Evolutionary conservation across 2,888 invertebrate genomes (phyloP).

Genomic region (Strigamia crassipes): DNA sequence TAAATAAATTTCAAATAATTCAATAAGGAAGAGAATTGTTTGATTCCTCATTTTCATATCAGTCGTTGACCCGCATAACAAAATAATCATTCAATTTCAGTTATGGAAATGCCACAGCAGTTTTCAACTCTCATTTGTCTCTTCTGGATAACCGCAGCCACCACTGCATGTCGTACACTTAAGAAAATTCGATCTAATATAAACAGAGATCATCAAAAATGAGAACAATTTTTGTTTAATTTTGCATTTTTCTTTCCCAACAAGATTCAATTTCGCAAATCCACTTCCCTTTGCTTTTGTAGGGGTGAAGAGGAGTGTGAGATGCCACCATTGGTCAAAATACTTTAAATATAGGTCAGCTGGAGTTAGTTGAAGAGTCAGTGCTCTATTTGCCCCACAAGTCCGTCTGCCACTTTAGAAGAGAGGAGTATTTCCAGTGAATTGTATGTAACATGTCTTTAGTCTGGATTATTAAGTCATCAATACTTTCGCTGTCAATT

Average conservation of each 20-base stretch:
- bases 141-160: too few relatives aligned
- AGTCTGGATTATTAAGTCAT: not conserved
- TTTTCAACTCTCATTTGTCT: too few relatives aligned
- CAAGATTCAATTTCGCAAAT: not conserved
- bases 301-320: not conserved
- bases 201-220: not conserved
- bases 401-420: not conserved
- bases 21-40: conserved; percentile 32
- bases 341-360: conserved; percentile 13
- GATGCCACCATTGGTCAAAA: conserved; percentile 12
- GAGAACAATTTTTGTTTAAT: not conserved
- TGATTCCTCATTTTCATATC: conserved; percentile 14
- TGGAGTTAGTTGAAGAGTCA: conserved; percentile 25
- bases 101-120: not conserved
- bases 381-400: conserved; percentile 29
- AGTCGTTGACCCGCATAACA: conserved; percentile 6
- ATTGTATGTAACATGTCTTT: not conserved
- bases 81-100: conserved; percentile 1
- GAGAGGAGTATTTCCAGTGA: not conserved
- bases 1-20: not conserved
- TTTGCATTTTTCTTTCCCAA: not conserved
- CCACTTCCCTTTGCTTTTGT: conserved; percentile 3
- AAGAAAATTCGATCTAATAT: too few relatives aligned
- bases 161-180: too few relatives aligned
- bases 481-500: not conserved